Base-by-base conservation (phyloP, 2,113 vertebrate genomes). In the Paracanthobrama guichenoti region DNA sequence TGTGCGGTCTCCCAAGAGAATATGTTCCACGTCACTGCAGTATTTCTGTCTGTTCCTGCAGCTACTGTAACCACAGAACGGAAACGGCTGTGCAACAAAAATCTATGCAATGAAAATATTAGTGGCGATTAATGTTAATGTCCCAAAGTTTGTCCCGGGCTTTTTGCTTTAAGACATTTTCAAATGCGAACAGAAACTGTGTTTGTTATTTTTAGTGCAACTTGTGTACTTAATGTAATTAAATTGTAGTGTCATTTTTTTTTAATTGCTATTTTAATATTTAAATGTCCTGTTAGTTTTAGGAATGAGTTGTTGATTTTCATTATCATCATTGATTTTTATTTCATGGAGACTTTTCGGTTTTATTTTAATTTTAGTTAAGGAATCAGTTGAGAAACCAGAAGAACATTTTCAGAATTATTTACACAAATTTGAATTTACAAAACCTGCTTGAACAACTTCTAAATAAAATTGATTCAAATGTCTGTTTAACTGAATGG, bases 21-120 rank as follows among this genome's bases (percentile, higher is more conserved):
- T 13, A 31, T 44, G 39, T 74, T 81, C 72, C 60, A 86, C 67
- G 72, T 76, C 87, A 86, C 50, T 81, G 76, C 60, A 75, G 75
- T 83, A 66, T 80, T 57, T 67, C 50, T 50, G 60, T 73, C 80
- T 67, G 26, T 67, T 72, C 26, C 24, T 59, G 48, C 35, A 83
- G 28, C 42, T 46, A 71, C 50, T 62, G 69, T 62, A 81, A 48
- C 53, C 7, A 3, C 78, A 79, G 13, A 62, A 14, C 31, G 66
- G 79, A 82, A 82, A 71, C 4, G 13, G 31, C 46, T 71, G 62
- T 12, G 26, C 44, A 64, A 46, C 57, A 64, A 79, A 79, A 24
- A 66, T 28, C 8, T 64, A 12, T 31, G 42, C 26, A 31, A 66
- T n/a, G 14, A 35, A 31, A 48, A 81, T 1, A 66, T 64, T 60